These are phyloP conservation scores for Lophius americanus DNA, from an alignment of 2,797 vertebrate genomes.

Conservation along the genomic window DNA sequence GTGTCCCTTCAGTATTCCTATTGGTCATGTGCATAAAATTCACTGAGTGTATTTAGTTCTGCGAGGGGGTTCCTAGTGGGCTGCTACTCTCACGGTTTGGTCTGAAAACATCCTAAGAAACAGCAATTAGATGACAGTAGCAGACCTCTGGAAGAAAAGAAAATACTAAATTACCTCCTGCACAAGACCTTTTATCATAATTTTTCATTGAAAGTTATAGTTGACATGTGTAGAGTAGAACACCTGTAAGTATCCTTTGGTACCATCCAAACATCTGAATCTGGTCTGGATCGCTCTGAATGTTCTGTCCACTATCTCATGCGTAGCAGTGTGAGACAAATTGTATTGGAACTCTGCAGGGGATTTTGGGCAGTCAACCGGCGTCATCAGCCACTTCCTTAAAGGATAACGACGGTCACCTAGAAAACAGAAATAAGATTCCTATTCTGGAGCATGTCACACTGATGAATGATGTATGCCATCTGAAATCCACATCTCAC, in stretches of 20 bases:
- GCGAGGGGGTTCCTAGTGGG: no score
- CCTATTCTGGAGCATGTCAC: neutral
- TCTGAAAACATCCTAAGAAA: no score
- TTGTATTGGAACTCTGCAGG: conserved; percentile 91
- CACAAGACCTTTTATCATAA: neutral
- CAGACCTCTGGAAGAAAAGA: no score
- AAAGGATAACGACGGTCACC: conserved; percentile 90
- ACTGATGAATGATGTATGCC: neutral
- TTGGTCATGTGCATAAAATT: no score
- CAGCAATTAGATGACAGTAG: no score
- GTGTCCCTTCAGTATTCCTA: no score
- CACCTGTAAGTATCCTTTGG: conserved; percentile 88
- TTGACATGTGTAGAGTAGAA: neutral
- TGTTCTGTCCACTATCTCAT: conserved; percentile 89
- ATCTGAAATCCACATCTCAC: conserved; percentile 66
- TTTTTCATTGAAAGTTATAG: neutral
- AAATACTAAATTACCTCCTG: no score
- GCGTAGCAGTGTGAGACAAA: conserved; percentile 88
- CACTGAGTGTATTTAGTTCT: no score
- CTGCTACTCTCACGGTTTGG: no score
- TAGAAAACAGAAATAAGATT: conserved; percentile 48
- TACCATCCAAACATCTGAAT: conserved; percentile 93
- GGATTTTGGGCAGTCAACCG: conserved; percentile 86
- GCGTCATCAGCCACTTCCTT: conserved; percentile 92
- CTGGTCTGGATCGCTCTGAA: conserved; percentile 90